Percentiles rank a stretch among this genome's conserved stretches.
phyloP scores from a whole-genome alignment of 2,113 vertebrate genomes.

The Uria lomvia region DNA sequence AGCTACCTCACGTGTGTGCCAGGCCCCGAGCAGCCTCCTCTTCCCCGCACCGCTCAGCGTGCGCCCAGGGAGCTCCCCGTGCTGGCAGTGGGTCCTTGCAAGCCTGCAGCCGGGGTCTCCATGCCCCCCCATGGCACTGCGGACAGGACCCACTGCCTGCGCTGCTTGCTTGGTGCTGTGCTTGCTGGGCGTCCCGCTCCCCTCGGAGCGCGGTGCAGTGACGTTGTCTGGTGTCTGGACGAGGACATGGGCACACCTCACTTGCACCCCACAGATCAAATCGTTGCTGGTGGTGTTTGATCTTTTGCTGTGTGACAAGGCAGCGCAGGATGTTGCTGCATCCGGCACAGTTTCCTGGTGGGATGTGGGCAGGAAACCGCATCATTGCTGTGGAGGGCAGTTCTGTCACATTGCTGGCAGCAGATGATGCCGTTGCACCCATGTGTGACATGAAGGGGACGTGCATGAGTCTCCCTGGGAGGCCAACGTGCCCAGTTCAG shows the following conservation, averaged over 20 bases:
- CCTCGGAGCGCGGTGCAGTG: accelerated
- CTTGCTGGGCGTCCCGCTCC: neutral
- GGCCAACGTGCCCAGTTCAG: neutral
- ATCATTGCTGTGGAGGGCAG: neutral
- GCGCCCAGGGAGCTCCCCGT: accelerated
- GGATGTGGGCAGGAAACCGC: constrained; percentile 1
- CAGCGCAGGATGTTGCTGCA: neutral
- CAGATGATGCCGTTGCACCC: neutral
- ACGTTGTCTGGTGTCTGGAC: neutral
- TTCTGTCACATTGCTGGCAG: neutral
- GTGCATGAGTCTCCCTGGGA: neutral
- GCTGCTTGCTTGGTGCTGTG: neutral
- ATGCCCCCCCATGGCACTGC: accelerated
- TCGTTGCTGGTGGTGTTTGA: neutral
- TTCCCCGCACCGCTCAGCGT: accelerated
- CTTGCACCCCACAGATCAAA: neutral
- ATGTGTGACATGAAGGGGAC: neutral
- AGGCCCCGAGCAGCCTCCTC: neutral
- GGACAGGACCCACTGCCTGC: accelerated
- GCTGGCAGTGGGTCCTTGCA: neutral
- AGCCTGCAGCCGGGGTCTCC: neutral
- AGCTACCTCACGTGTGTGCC: accelerated
- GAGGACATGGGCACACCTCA: neutral
- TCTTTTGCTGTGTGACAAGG: neutral
- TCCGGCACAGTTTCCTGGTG: neutral